A percentile compares a stretch with the other conserved stretches of the same genome.
phyloP scores from a whole-genome alignment of 2,113 vertebrate genomes.

The Lophura nycthemera region DNA sequence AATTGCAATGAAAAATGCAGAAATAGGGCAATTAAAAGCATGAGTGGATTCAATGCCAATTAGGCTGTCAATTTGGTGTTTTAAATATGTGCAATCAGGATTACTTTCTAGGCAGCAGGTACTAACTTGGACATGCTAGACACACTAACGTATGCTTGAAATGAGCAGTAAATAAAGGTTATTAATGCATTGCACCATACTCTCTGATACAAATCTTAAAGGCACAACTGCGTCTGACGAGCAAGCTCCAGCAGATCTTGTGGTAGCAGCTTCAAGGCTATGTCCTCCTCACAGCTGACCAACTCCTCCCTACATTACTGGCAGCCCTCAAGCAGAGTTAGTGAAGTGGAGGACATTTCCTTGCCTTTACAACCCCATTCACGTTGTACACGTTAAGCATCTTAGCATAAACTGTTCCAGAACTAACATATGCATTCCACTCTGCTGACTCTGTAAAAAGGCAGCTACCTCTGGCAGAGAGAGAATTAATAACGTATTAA shows the following conservation, averaged over 20 bases:
- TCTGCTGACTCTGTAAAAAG: not conserved
- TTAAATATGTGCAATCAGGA: not conserved
- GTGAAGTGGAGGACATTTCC: not conserved
- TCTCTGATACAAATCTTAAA: not conserved
- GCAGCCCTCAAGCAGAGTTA: not conserved
- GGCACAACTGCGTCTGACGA: accelerated
- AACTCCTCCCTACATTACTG: not conserved
- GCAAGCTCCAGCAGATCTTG: not conserved
- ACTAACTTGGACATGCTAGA: not conserved
- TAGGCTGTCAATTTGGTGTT: not conserved
- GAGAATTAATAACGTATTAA: constrained; percentile 57
- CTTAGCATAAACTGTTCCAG: not conserved
- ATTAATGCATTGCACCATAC: not conserved
- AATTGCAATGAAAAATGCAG: not conserved
- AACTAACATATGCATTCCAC: not conserved
- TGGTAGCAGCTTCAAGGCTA: not conserved
- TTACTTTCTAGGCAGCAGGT: not conserved
- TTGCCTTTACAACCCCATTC: not conserved
- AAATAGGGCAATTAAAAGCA: not conserved
- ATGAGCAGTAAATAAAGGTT: not conserved
- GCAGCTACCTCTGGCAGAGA: constrained; percentile 21
- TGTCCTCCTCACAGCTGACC: not conserved
- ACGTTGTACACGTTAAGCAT: not conserved
- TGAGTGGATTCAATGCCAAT: not conserved
- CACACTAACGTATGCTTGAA: not conserved